Base-by-base conservation (phyloP, 2,113 vertebrate species). In the Monopterus albus region DNA sequence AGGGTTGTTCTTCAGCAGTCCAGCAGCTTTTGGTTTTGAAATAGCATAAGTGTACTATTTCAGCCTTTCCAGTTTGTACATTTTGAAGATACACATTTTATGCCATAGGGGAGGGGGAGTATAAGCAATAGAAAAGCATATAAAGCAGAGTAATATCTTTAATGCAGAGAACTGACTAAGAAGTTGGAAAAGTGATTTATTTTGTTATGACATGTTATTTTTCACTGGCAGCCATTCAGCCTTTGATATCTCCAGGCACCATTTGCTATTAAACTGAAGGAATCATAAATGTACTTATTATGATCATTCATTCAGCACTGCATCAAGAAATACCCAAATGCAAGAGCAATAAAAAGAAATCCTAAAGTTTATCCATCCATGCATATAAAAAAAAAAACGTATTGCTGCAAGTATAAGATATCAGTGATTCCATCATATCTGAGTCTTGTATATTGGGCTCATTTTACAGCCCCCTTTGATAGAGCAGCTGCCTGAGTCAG, bases 381-480 rank as follows among this genome's bases (percentile, higher is more conserved):
- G 49, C n/a, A n/a, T n/a, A n/a, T 29, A 43, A 62, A 68, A 36
- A 55, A 46, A 29, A 52, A 6, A 43, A 46, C 1, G 4, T 2
- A 2, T 38, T 38, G 31, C 46, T 72, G 38, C 4, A 42, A 45
- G 39, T 63, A 28, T 35, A 40, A 26, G 26, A 42, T 21, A 31
- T 64, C 28, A 80, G 12, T 40, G n/a, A 52, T 69, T 58, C 20
- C 53, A 26, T 53, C 39, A 45, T 49, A 33, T 63, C 45, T 64
- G 12, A 36, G 59, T 47, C 64, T 74, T 13, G 7, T 36, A 68
- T 51, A 53, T 39, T 43, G 40, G 56, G 29, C 65, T 74, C 40
- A 75, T 67, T 56, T 65, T 57, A 13, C 55, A 49, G 58, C 72
- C 25, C 26, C 29, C 58, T 86, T 79, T 72, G 52, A 79, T 79